Base-by-base conservation (phyloP, 1,140 invertebrate species). In the Neodiprion pinetum region DNA sequence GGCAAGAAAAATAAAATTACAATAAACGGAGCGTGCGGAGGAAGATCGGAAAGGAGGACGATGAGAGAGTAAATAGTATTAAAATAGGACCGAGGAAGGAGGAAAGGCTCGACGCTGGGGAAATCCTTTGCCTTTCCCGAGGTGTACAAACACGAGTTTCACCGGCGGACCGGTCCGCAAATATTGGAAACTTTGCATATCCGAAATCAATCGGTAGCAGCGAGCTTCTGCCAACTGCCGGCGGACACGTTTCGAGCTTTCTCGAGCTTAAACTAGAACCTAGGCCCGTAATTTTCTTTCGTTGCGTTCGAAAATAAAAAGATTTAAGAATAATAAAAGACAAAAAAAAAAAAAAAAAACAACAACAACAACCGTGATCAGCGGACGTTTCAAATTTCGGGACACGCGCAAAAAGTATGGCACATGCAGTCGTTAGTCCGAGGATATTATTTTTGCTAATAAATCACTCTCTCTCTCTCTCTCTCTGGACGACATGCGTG, bases 171-270 rank as follows among this genome's bases (percentile, higher is more conserved):
- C 53, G 53, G 53, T 61, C 53, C 53, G 53, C 53, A 61, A 61
- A 61, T 61, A 61, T 61, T 61, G 53, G 53, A 61, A 61, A 61
- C 53, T 61, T 61, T 61, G 53, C 53, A 61, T 61, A 61, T 61
- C 53, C 53, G 53, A 61, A 61, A 61, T 61, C 53, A 61, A 61
- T 61, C 53, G 53, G 11, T 17, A 17, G 11, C 53, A 17, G 11
- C 9, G 11, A 12, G 53, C 53, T 61, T 61, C 53, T 12, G 4
- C 53, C 53, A 17, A 61, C n/a, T 61, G 11, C 53, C 53, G n/a
- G n/a, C 53, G 53, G 53, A 61, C 53, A 61, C n/a, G 53, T 61
- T 61, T 17, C 28, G 28, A 40, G 28, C 28, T 40, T 40, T 40
- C 28, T 40, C 28, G 28, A 40, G 28, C 53, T 61, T 14, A 9